Percentiles rank a stretch among this genome's conserved stretches.
Evolutionary conservation across 2,113 vertebrate genomes (phyloP).

Genomic region (Sminthopsis crassicaudata): DNA sequence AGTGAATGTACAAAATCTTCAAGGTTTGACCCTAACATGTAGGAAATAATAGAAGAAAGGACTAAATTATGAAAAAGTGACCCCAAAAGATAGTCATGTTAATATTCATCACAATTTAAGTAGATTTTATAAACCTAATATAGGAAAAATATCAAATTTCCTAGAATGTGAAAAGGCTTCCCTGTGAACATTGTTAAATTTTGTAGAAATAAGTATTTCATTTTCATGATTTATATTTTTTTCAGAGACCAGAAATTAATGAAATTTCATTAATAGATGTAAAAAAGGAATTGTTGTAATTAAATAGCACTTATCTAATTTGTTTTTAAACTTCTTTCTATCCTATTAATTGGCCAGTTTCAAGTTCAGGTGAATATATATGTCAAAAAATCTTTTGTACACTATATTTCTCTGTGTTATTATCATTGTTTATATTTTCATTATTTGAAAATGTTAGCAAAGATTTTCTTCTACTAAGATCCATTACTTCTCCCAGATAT

Average conservation of each 20-base stretch:
- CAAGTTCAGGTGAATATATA: not conserved
- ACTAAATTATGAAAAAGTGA: not conserved
- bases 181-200: not conserved
- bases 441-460: not conserved
- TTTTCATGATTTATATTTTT: not conserved
- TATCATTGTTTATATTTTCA: not conserved
- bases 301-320: not conserved
- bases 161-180: not conserved
- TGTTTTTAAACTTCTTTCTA: not conserved
- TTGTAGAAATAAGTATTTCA: not conserved
- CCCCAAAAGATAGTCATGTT: not conserved
- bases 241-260: not conserved
- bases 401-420: not conserved
- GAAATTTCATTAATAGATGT: not conserved
- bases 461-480: not conserved
- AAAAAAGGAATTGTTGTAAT: not conserved
- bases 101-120: too few relatives aligned
- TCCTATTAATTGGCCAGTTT: not conserved
- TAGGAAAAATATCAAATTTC: not conserved
- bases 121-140: not conserved
- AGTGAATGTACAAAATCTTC: constrained; percentile 89
- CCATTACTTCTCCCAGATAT: not conserved
- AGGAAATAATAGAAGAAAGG: constrained; percentile 39
- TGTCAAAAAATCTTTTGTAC: not conserved
- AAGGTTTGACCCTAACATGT: constrained; percentile 86